Evolutionary conservation across 2,113 vertebrate genomes (phyloP), one percentile per base, ranked within the genome.

Genomic region (Peromyscus maniculatus): DNA sequence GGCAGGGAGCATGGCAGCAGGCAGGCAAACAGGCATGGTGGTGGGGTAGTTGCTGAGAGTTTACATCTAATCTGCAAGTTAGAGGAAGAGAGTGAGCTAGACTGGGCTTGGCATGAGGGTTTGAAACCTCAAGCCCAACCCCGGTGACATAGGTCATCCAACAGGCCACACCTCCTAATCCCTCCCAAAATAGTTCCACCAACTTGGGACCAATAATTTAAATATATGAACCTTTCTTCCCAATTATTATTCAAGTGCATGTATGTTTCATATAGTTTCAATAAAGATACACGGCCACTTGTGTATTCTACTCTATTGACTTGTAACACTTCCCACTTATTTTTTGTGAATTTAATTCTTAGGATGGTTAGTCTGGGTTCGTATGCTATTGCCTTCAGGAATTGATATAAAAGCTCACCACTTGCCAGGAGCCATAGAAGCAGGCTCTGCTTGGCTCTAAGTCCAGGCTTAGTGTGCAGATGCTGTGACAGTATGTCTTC

Each of bases 291-390:
- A 9, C 64, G 39, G 59, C 19, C 59, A 43, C 10, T n/a, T 91
- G 39, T 90, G 5, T 82, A 57, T 91, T 31, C 59, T 62, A 17
- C 36, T 71, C 84, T 33, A 16, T 55, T 59, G 64, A 39, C 31
- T 66, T 83, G 0, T 88, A 67, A 49, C 7, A 36, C 69, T 84
- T 84, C 33, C 33, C 33, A 15, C 31, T 77, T 75, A 31, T 95
- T 59, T 94, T 94, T 86, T 66, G 15, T 93, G 31, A 36, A 16
- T 91, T 82, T 79, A 80, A 28, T 78, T 78, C 28, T 39, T n/a
- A 19, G 46, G 59, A 46, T 84, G 87, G 31, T n/a, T 43, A 28
- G 67, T 78, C 74, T 24, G 16, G 66, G 79, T 80, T 31, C 6
- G 0, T 64, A 1, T 33, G 22, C 10, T 46, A n/a, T 55, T 72